Conservation (phyloP, 2,888 invertebrate species). For the Pristionchus exspectatus region DNA sequence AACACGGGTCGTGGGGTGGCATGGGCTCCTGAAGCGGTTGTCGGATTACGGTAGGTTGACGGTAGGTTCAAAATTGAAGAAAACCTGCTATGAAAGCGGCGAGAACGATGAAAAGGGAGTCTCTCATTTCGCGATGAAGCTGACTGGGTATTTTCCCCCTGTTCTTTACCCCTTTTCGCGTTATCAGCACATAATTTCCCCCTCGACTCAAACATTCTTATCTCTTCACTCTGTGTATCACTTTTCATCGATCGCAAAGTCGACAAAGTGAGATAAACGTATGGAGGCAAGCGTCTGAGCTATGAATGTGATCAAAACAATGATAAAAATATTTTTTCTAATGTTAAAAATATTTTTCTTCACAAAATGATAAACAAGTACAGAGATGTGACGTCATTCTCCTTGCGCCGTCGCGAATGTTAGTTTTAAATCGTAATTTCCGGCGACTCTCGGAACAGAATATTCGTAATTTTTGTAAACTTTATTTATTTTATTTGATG, state of each 20-base stretch:
- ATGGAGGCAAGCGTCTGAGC: not conserved
- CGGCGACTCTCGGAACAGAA: not conserved
- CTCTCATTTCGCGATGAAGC: constrained; percentile 6
- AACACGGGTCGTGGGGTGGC: not conserved
- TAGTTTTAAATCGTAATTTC: not conserved
- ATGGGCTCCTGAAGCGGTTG: not conserved
- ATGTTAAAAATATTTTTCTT: not conserved
- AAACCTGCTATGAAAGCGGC: not conserved
- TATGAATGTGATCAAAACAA: not conserved
- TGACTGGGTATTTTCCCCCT: not conserved
- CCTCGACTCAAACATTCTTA: not conserved
- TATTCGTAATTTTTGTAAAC: constrained; percentile 14
- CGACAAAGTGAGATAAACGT: not conserved
- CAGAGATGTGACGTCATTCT: not conserved
- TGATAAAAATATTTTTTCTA: not conserved
- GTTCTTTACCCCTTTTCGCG: not conserved
- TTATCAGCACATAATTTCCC: constrained; percentile 6
- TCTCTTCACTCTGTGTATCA: constrained; percentile 8
- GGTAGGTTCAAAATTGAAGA: not conserved
- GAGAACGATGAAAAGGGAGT: not conserved
- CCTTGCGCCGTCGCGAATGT: not conserved
- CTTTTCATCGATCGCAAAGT: not conserved
- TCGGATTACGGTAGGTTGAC: not conserved
- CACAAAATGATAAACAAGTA: not conserved
- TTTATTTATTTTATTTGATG: not conserved